Base-by-base conservation (phyloP, 2,888 invertebrate genomes). In the Mesorhabditis belari region DNA sequence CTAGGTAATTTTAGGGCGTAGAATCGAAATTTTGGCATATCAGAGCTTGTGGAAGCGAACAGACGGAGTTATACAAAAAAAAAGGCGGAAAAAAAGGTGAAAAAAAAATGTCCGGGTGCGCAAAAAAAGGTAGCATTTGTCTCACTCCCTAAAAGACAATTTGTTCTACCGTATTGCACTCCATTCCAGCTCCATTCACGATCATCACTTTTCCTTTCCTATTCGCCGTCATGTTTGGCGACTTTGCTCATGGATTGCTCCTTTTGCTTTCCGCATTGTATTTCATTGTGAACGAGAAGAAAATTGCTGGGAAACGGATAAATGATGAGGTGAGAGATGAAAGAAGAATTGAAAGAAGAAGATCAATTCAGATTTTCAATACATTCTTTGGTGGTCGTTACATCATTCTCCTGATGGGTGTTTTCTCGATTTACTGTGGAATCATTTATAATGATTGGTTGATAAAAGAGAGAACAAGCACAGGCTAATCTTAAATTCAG, bases 161-260 rank as follows among this genome's bases (percentile, higher is more conserved):
- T 58, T 19, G 44, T 3, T 3, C 29, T 35, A 26, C 44, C 17
- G 27, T 17, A 5, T 19, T 51, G 44, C 21, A 27, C 2, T n/a
- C 12, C 52, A 23, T 44, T 81, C 3, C 86, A 86, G 91, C 95
- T 0, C 92, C 93, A 0, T 98, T 92, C 83, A 93, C 94, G 0
- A 92, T 95, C 73, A 92, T 96, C 63, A 93, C 95, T 4, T 96
- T 96, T 83, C 95, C 95, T 62, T 96, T 96, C 85, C 85, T 96
- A 79, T 96, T 96, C 84, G 91, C 92, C 72, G 89, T 94, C 74
- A 96, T 96, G 95, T 96, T 96, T 85, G 94, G 96, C 21, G 96
- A 96, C 63, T 63, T 89, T 58, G 96, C 96, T 0, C 96, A 96
- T 83, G 95, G 95, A 60, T 53, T 89, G 1, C 85, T 98, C 57